Evolutionary conservation across 2,113 vertebrate species (phyloP).

Genomic region (Phocoena sinus): DNA sequence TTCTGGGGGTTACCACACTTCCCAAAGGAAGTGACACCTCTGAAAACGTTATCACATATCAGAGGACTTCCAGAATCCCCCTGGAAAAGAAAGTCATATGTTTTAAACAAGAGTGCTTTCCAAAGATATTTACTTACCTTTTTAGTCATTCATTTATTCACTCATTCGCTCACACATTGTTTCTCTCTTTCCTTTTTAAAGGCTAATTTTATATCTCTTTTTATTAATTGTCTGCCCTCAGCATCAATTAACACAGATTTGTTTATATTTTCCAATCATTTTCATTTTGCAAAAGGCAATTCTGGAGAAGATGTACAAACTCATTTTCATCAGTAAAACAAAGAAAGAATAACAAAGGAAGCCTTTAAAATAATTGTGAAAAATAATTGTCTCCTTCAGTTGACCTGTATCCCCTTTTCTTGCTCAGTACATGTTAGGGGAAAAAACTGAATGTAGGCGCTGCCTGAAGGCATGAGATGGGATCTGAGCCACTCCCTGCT

Average conservation of each 20-base stretch:
- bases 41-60: constrained; percentile 63
- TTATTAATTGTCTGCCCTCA: background rate
- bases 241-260: background rate
- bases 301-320: background rate
- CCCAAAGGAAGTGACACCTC: constrained; percentile 68
- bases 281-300: background rate
- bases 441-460: background rate
- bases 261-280: background rate
- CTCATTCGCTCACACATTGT: background rate
- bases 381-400: background rate
- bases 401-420: background rate
- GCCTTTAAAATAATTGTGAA: background rate
- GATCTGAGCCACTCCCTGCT: background rate
- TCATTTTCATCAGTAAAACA: background rate
- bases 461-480: background rate
- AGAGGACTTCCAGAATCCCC: constrained; percentile 79
- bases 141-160: background rate
- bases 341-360: background rate
- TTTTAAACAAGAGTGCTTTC: background rate
- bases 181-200: background rate
- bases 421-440: background rate
- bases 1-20: background rate
- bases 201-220: background rate
- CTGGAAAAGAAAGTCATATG: constrained; percentile 40
- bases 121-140: background rate